Evolutionary conservation across 2,888 invertebrate genomes (phyloP).

Genomic region (Diadegma fenestrale): DNA sequence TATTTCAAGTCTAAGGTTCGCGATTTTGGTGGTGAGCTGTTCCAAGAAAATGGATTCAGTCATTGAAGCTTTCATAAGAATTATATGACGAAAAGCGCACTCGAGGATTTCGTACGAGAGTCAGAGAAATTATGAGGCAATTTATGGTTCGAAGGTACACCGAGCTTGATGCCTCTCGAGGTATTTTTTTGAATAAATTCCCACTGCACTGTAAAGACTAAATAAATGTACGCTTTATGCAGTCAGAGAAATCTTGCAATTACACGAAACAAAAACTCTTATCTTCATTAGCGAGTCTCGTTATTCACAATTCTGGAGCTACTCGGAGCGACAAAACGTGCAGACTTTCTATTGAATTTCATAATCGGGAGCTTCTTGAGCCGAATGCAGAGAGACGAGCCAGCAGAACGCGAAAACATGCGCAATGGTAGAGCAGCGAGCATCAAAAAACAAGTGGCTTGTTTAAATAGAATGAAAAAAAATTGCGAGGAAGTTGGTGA

Average conservation of each 20-base stretch:
- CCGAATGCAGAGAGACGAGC: not conserved
- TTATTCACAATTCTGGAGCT: constrained; percentile 11
- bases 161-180: constrained; percentile 11
- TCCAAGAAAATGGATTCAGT: constrained; percentile 40
- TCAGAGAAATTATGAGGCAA: not conserved
- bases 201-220: not conserved
- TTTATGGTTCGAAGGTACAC: constrained; percentile 25
- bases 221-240: not conserved
- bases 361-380: constrained; percentile 31
- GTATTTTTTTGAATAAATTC: not conserved
- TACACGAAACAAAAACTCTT: constrained; percentile 17
- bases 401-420: not conserved
- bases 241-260: constrained; percentile 29
- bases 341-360: constrained; percentile 16
- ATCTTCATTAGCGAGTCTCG: constrained; percentile 16
- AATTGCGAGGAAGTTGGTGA: constrained; percentile 18
- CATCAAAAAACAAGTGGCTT: constrained; percentile 1
- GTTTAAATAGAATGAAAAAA: not conserved
- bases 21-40: not conserved
- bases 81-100: constrained; percentile 3
- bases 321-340: constrained; percentile 17
- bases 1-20: not conserved
- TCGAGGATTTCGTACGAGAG: constrained; percentile 23
- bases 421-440: constrained; percentile 11
- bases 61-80: constrained; percentile 29